phyloP scores from a whole-genome alignment of 2,888 invertebrate genomes.

The Macropis europaea region DNA sequence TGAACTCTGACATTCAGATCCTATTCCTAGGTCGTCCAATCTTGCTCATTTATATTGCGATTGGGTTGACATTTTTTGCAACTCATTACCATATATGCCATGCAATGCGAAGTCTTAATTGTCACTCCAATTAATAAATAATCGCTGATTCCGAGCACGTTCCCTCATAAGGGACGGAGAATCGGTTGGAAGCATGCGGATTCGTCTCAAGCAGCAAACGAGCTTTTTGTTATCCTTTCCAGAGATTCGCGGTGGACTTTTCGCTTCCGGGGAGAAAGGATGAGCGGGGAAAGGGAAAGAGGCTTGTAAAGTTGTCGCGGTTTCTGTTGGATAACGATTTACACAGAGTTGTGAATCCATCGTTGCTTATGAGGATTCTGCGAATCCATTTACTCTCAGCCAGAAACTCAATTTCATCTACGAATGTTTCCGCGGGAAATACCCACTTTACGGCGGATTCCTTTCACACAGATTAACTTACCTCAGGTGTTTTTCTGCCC shows the following conservation, averaged over 20 bases:
- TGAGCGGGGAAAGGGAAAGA: neutral
- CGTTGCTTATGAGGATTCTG: neutral
- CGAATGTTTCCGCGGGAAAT: slow-evolving; percentile 27
- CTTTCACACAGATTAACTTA: slow-evolving; percentile 8
- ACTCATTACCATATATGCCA: no score
- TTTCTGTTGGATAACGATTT: slow-evolving; percentile 5
- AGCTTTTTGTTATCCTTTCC: neutral
- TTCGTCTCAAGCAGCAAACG: neutral
- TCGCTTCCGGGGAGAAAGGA: neutral
- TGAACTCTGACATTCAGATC: no score
- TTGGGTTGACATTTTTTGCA: no score
- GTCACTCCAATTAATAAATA: slow-evolving; percentile 32
- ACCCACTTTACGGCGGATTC: neutral
- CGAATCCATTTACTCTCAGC: neutral
- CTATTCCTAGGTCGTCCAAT: no score
- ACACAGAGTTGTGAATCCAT: neutral
- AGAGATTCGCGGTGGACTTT: neutral
- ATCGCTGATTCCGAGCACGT: slow-evolving; percentile 5
- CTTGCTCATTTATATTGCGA: no score
- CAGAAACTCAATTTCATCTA: slow-evolving; percentile 21
- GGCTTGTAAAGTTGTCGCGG: neutral
- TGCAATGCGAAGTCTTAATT: no score
- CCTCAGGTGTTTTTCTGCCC: neutral
- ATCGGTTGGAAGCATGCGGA: neutral
- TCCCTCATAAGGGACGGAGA: slow-evolving; percentile 3